Conservation (phyloP, 2,888 invertebrate genomes). For the Pollenia griseotomentosa region DNA sequence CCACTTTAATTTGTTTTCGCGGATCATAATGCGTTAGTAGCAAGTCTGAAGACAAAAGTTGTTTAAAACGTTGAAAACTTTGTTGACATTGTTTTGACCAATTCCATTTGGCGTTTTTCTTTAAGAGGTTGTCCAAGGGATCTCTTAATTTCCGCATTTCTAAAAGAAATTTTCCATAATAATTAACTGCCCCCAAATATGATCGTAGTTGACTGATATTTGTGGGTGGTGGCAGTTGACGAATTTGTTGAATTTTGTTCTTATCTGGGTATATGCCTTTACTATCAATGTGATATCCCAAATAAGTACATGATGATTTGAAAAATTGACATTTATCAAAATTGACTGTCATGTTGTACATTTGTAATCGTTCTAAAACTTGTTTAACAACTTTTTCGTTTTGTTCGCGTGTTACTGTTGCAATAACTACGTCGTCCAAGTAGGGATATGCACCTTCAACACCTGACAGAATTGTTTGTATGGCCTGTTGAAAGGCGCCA, state of each 20-base stretch:
- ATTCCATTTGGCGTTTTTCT: constrained; percentile 56
- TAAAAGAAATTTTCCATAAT: constrained; percentile 58
- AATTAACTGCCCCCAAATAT: constrained; percentile 63
- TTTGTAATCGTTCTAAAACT: constrained; percentile 49
- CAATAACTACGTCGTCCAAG: constrained; percentile 52
- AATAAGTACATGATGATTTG: constrained; percentile 51
- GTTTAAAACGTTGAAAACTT: constrained; percentile 73
- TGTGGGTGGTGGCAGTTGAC: constrained; percentile 19
- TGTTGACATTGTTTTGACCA: constrained; percentile 72
- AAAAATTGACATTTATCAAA: constrained; percentile 65
- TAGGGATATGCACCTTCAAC: constrained; percentile 47
- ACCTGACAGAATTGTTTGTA: constrained; percentile 52
- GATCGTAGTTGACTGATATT: constrained; percentile 50
- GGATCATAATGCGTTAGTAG: constrained; percentile 78
- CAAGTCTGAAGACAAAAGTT: constrained; percentile 77
- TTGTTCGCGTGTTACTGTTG: constrained; percentile 40
- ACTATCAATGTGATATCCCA: constrained; percentile 47
- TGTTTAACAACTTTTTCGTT: constrained; percentile 39
- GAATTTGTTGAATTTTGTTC: constrained; percentile 33
- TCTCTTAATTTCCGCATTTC: constrained; percentile 54
- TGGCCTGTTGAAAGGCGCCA: constrained; percentile 68
- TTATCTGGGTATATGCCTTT: constrained; percentile 46
- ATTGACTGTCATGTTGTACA: constrained; percentile 55
- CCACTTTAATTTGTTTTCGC: constrained; percentile 34
- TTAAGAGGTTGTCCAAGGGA: constrained; percentile 47